These are phyloP conservation scores for Holotrichia oblita DNA, from an alignment of 1,140 invertebrate species.

Conservation along the genomic window DNA sequence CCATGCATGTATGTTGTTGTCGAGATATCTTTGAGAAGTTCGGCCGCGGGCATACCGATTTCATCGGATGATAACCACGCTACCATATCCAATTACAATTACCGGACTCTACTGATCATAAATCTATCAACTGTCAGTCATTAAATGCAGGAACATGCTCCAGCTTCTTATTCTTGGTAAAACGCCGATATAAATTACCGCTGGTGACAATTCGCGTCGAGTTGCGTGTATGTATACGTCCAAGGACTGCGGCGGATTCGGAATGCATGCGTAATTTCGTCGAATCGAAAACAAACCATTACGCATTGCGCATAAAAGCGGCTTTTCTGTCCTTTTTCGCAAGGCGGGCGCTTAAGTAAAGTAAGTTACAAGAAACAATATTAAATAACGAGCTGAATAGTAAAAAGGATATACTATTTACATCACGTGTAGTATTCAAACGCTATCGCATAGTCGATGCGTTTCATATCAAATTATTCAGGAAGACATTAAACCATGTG, in stretches of 20 bases:
- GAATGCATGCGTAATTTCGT: constrained; percentile 16
- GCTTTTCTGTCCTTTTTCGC: background rate
- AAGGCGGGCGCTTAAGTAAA: background rate
- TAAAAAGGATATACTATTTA: constrained; percentile 4
- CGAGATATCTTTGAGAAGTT: background rate
- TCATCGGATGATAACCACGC: constrained; percentile 41
- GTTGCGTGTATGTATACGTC: constrained; percentile 15
- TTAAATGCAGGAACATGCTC: constrained; percentile 40
- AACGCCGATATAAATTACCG: constrained; percentile 5
- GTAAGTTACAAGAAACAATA: background rate
- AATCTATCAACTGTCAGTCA: constrained; percentile 42
- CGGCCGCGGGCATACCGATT: constrained; percentile 32
- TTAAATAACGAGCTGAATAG: background rate
- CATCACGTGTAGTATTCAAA: background rate
- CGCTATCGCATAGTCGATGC: background rate
- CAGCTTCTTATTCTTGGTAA: constrained; percentile 35
- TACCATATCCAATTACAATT: constrained; percentile 46
- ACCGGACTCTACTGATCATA: constrained; percentile 37
- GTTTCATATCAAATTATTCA: too few species aligned
- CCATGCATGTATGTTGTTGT: constrained; percentile 12
- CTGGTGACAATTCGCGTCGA: background rate
- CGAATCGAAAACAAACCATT: constrained; percentile 16
- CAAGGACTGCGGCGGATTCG: background rate
- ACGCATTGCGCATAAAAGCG: background rate
- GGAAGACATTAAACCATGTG: too few species aligned